Base-by-base conservation (phyloP, 2,113 vertebrate species). In the Callionymus lyra region DNA sequence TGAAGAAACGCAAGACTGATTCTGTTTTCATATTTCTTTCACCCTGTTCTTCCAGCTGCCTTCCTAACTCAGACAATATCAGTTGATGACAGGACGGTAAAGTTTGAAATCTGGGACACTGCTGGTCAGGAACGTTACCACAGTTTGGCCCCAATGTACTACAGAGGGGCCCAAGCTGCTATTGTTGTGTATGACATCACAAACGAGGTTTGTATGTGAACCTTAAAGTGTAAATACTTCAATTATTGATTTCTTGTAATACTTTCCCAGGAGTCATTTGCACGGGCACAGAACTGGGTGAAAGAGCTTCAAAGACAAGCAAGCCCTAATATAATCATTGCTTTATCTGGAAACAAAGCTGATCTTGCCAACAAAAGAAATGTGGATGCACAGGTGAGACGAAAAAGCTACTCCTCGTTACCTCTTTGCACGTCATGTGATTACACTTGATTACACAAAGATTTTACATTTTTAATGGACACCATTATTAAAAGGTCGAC, bases 31-130 rank as follows among this genome's bases (percentile, higher is more conserved):
- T 27, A 27, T 27, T 5, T 27, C 4, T 27, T 27, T 27, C 4
- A 27, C 4, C 33, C 10, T 72, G 19, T 74, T 44, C 31, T 77
- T 6, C 12, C 80, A 87, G 95, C 95, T 67, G 95, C 94, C 73
- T 99, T 99, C 71, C 86, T 99, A 80, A 99, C 95, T 32, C 95
- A 99, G 76, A 99, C 94, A 6, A 91, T 99, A 34, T 99, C 93
- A 83, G 88, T 99, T 60, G 95, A 99, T 41, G 95, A 99, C 74
- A 97, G 93, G 54, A 99, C 95, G 1, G 94, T 99, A 70, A 98
- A 98, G 74, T 98, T 98, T 90, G 94, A 98, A 78, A 98, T 98
- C 59, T 98, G 94, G 94, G 95, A 98, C 75, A 97, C 95, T 51
- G 95, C 94, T 56, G 95, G 94, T 45, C 95, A 98, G 61, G 95